phyloP scores from a whole-genome alignment of 2,888 invertebrate species.

The Troides helena region DNA sequence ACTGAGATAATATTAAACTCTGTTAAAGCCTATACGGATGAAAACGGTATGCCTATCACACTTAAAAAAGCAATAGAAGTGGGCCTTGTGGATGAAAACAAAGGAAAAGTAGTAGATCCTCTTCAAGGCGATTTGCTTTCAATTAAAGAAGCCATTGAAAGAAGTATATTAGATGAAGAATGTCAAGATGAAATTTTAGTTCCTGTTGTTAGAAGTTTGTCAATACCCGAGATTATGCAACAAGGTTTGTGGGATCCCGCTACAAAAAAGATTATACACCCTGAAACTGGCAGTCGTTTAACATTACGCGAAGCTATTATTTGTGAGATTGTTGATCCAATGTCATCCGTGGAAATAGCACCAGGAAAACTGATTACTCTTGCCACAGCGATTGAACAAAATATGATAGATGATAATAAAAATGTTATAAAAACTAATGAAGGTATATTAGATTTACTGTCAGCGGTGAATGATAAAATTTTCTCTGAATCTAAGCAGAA shows the following conservation, averaged over 20 bases:
- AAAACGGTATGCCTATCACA: slow-evolving; percentile 82
- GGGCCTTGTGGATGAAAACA: slow-evolving; percentile 85
- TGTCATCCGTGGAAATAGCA: slow-evolving; percentile 84
- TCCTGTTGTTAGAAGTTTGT: slow-evolving; percentile 89
- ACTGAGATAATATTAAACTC: slow-evolving; percentile 86
- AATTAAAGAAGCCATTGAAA: slow-evolving; percentile 90
- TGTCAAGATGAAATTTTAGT: slow-evolving; percentile 88
- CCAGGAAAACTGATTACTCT: slow-evolving; percentile 84
- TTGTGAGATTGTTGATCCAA: slow-evolving; percentile 92
- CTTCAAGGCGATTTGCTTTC: slow-evolving; percentile 88
- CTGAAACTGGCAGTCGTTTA: slow-evolving; percentile 90
- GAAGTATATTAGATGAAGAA: slow-evolving; percentile 89
- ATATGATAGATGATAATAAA: slow-evolving; percentile 85
- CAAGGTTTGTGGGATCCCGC: slow-evolving; percentile 91
- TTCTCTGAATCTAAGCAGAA: slow-evolving; percentile 71
- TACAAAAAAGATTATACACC: slow-evolving; percentile 89
- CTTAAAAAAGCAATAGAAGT: slow-evolving; percentile 87
- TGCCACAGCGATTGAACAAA: slow-evolving; percentile 86
- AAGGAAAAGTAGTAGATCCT: slow-evolving; percentile 91
- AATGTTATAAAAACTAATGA: slow-evolving; percentile 83
- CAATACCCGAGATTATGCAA: slow-evolving; percentile 90
- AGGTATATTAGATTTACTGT: slow-evolving; percentile 83
- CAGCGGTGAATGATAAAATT: slow-evolving; percentile 85
- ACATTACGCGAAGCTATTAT: slow-evolving; percentile 91
- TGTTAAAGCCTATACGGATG: slow-evolving; percentile 78